phyloP scores from a whole-genome alignment of 2,888 invertebrate species.

The Metopia argyrocephala region DNA sequence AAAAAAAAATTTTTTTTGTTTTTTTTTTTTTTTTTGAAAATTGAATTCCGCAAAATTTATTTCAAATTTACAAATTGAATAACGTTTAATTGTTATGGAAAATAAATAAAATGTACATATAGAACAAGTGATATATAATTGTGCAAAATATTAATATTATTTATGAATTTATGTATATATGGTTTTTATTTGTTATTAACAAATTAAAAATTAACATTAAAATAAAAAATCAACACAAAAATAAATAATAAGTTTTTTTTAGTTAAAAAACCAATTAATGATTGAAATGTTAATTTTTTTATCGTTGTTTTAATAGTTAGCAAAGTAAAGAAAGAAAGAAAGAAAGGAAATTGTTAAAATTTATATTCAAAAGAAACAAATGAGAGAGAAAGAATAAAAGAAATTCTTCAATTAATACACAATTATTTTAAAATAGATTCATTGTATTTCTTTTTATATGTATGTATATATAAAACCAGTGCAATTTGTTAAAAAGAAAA shows the following conservation, averaged over 20 bases:
- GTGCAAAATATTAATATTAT: slow-evolving; percentile 53
- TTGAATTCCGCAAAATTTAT: neutral
- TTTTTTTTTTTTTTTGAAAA: neutral
- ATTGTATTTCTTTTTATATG: neutral
- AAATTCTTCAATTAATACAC: slow-evolving; percentile 56
- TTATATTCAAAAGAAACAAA: slow-evolving; percentile 17
- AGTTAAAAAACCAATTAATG: neutral
- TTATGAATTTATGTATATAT: slow-evolving; percentile 19
- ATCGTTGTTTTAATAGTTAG: slow-evolving; percentile 22
- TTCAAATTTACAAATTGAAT: slow-evolving; percentile 9
- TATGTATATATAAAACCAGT: neutral
- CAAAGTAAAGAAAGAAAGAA: too few relatives aligned
- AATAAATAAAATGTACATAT: slow-evolving; percentile 2
- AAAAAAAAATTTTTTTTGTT: slow-evolving; percentile 11
- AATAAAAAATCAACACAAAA: neutral
- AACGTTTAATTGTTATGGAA: slow-evolving; percentile 13
- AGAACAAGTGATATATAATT: slow-evolving; percentile 56
- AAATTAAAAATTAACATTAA: neutral
- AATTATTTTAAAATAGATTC: slow-evolving; percentile 46
- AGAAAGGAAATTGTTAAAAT: slow-evolving; percentile 51
- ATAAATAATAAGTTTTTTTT: neutral
- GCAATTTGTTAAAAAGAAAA: neutral
- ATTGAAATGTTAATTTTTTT: neutral
- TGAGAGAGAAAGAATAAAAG: slow-evolving; percentile 47
- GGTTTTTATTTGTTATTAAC: neutral